These are phyloP conservation scores for Stichopus horrens DNA, from an alignment of 53 echinoderm and acorn worm genomes.

Conservation along the genomic window DNA sequence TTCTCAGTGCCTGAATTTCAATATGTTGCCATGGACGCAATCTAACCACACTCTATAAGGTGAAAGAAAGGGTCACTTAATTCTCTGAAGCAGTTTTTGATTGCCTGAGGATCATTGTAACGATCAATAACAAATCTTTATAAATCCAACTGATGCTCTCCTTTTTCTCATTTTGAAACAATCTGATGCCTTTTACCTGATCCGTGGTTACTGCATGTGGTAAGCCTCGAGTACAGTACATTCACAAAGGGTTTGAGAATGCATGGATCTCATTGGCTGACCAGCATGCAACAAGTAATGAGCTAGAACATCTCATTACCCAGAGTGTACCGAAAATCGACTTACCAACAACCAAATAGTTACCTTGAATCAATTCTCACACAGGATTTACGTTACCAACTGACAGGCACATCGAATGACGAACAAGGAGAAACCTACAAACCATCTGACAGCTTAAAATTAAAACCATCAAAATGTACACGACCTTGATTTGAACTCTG, in stretches of 20 bases:
- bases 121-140: neutral
- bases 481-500: too few species aligned
- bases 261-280: neutral
- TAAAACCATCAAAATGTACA: too few species aligned
- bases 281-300: constrained; percentile 19
- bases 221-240: neutral
- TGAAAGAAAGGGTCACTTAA: neutral
- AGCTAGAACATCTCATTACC: constrained; percentile 24
- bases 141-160: too few species aligned
- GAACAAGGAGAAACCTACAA: too few species aligned
- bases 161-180: too few species aligned
- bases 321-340: neutral
- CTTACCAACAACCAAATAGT: too few species aligned
- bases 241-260: neutral
- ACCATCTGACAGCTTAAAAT: too few species aligned
- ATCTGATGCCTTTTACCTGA: too few species aligned
- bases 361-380: too few species aligned
- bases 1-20: neutral
- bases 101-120: neutral
- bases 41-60: neutral
- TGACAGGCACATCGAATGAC: too few species aligned
- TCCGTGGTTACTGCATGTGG: neutral
- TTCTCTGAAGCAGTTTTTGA: neutral
- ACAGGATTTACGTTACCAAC: too few species aligned
- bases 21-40: constrained; percentile 22